These are phyloP conservation scores for Silurus lanzhouensis DNA, from an alignment of 2,797 vertebrate genomes.

Conservation along the genomic window DNA sequence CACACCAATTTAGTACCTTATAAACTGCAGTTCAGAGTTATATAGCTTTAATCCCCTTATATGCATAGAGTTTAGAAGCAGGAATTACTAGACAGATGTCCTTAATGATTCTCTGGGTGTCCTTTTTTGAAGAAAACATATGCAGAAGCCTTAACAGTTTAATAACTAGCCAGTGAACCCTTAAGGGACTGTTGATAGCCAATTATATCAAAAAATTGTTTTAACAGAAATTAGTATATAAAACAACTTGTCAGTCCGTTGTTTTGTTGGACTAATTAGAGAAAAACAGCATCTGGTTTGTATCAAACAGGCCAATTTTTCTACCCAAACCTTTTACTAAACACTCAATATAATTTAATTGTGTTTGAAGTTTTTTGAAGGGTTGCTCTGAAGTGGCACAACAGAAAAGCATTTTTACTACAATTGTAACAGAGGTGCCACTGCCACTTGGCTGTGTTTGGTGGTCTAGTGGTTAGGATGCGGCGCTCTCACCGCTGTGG, in stretches of 20 bases:
- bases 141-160: not conserved
- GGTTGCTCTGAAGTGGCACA: not conserved
- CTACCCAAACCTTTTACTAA: not conserved
- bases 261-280: not conserved
- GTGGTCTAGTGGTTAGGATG: not conserved
- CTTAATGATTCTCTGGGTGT: not conserved
- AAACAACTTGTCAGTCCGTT: not conserved
- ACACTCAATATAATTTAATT: not conserved
- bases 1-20: not conserved
- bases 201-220: not conserved
- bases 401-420: not conserved
- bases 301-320: not conserved
- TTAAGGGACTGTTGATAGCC: not conserved
- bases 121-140: not conserved
- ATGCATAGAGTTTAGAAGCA: not conserved
- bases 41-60: not conserved
- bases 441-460: not conserved
- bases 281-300: not conserved
- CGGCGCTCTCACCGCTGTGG: too few species aligned
- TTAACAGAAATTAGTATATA: not conserved
- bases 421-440: not conserved
- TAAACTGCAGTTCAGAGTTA: conserved; percentile 5
- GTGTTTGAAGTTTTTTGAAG: not conserved
- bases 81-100: not conserved
- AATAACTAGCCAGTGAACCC: not conserved